A percentile compares a stretch with the other conserved stretches of the same genome.
These are phyloP conservation scores for Chamaea fasciata DNA, from an alignment of 2,113 vertebrate genomes.

Conservation along the genomic window DNA sequence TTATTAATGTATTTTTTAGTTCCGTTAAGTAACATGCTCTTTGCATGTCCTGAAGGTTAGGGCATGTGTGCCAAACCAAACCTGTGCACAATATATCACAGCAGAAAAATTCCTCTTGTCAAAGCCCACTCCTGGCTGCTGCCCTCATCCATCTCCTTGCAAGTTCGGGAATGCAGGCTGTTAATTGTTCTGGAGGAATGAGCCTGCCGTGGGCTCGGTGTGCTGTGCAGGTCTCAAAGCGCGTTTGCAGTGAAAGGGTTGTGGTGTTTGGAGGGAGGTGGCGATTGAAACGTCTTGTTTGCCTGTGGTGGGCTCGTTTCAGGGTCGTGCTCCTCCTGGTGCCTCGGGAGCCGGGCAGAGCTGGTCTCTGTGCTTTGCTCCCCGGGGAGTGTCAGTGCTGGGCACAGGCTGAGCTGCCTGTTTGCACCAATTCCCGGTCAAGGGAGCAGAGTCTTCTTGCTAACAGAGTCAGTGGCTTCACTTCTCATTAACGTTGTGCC, in stretches of 20 bases:
- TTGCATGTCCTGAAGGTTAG: background rate
- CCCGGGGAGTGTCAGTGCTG: background rate
- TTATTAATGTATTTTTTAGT: background rate
- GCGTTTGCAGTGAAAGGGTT: background rate
- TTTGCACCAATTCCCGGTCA: background rate
- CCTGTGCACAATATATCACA: background rate
- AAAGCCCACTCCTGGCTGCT: background rate
- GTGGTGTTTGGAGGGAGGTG: background rate
- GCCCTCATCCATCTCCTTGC: background rate
- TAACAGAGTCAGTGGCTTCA: background rate
- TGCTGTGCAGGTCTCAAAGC: background rate
- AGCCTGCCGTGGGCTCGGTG: background rate
- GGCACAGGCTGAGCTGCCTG: rapidly evolving
- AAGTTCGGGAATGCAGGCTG: background rate
- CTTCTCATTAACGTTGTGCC: background rate
- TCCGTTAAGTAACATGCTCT: background rate
- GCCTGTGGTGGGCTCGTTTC: background rate
- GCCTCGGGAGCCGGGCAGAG: too few species aligned
- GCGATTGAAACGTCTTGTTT: background rate
- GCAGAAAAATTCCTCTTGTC: background rate
- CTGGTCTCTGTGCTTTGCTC: background rate
- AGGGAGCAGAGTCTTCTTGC: background rate
- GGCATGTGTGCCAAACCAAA: background rate
- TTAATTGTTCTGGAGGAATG: background rate
- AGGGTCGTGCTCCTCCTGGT: rapidly evolving